Percentiles rank a stretch among this genome's conserved stretches.
Conservation (phyloP, 1,140 invertebrate species). For the Lamellibrachia luymesi region DNA sequence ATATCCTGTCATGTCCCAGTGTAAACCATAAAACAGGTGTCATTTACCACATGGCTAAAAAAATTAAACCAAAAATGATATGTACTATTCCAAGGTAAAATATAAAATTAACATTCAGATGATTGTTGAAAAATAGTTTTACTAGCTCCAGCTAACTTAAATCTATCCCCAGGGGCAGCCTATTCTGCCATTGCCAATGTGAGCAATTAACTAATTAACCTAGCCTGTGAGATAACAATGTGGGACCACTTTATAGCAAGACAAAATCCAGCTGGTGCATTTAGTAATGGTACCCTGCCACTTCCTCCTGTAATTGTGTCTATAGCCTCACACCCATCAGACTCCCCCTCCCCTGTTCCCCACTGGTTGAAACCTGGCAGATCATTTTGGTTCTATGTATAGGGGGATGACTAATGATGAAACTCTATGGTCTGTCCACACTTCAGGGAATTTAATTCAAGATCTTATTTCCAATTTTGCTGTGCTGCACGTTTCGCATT, state of each 20-base stretch:
- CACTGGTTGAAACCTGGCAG: not conserved
- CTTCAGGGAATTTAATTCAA: not conserved
- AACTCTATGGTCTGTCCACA: not conserved
- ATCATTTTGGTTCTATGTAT: not conserved
- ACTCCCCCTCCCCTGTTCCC: too few relatives aligned
- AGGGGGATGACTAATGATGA: too few relatives aligned
- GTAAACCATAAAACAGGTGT: too few relatives aligned
- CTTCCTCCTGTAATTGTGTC: not conserved
- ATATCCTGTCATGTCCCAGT: too few relatives aligned
- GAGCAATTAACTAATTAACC: not conserved
- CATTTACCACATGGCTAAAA: too few relatives aligned
- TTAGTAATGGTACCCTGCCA: not conserved
- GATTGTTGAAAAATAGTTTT: too few relatives aligned
- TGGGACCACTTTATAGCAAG: not conserved
- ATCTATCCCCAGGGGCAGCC: too few relatives aligned
- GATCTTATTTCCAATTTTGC: not conserved
- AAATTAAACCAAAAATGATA: too few relatives aligned
- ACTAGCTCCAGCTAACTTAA: too few relatives aligned
- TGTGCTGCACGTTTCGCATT: not conserved
- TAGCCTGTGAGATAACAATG: not conserved
- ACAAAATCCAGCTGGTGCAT: not conserved
- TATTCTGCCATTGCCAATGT: not conserved
- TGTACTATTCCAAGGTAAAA: too few relatives aligned
- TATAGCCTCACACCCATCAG: not conserved
- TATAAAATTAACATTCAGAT: too few relatives aligned